Percentiles rank a stretch among this genome's conserved stretches.
Conservation (phyloP, 2,113 vertebrate genomes). For the Gallinago undulata region DNA sequence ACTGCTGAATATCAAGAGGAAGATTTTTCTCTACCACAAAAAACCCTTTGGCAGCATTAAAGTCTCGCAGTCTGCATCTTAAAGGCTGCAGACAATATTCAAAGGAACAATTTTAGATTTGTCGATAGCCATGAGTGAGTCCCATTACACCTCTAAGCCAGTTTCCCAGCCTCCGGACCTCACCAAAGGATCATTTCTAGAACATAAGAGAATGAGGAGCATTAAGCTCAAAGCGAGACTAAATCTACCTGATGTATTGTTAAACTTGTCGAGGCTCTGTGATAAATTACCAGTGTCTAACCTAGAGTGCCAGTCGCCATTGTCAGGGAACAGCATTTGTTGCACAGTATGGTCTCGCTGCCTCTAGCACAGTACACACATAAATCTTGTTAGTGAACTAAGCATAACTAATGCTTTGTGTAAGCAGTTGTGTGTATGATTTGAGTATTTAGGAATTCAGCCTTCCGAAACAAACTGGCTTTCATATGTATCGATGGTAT, state of each 20-base stretch:
- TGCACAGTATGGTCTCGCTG: neutral
- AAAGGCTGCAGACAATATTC: constrained; percentile 57
- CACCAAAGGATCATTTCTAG: constrained; percentile 8
- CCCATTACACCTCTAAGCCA: constrained; percentile 53
- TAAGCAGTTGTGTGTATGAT: neutral
- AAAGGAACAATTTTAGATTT: constrained; percentile 47
- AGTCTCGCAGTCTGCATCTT: constrained; percentile 31
- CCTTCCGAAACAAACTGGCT: neutral
- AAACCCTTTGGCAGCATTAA: constrained; percentile 36
- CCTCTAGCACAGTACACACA: neutral
- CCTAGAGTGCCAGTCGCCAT: accelerated
- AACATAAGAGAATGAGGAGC: constrained; percentile 34
- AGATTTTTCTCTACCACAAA: constrained; percentile 6
- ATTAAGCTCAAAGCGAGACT: constrained; percentile 28
- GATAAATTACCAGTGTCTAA: neutral
- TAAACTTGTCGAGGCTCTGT: constrained; percentile 21
- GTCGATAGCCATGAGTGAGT: neutral
- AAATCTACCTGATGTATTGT: constrained; percentile 28
- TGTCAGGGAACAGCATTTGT: neutral
- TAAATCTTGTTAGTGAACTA: constrained; percentile 16
- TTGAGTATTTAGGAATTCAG: constrained; percentile 7
- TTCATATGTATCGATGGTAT: accelerated
- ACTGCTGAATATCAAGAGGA: constrained; percentile 48
- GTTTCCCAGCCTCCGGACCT: neutral
- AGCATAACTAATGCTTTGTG: constrained; percentile 31